Conservation (phyloP, 2,797 vertebrate genomes). For the Chelonia mydas region DNA sequence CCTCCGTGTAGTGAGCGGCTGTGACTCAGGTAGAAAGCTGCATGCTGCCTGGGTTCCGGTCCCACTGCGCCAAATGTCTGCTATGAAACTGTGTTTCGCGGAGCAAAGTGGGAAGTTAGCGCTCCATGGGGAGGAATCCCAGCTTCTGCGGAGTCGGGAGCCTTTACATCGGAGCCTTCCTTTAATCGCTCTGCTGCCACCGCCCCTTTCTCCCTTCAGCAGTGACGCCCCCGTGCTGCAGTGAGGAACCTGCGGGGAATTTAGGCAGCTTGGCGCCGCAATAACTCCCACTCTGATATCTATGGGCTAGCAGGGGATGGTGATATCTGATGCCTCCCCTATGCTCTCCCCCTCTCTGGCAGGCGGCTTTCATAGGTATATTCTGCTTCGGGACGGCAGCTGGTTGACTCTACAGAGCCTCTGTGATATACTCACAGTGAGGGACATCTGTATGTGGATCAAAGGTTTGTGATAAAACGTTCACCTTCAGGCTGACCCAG, state of each 20-base stretch:
- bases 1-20: neutral
- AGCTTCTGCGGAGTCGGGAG: neutral
- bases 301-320: too few species aligned
- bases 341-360: accelerated
- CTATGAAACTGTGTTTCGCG: neutral
- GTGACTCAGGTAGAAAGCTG: neutral
- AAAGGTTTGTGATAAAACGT: neutral
- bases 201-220: neutral
- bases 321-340: too few species aligned
- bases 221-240: neutral
- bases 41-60: neutral
- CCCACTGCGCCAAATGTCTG: neutral
- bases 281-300: neutral
- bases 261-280: neutral
- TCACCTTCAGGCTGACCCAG: neutral
- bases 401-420: neutral
- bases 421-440: neutral
- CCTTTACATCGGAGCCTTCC: too few species aligned
- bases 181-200: neutral
- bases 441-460: neutral
- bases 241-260: neutral
- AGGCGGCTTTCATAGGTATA: neutral
- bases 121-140: neutral
- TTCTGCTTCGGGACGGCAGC: neutral
- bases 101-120: neutral